phyloP scores from a whole-genome alignment of 2,797 vertebrate species.

The Perodicticus potto region DNA sequence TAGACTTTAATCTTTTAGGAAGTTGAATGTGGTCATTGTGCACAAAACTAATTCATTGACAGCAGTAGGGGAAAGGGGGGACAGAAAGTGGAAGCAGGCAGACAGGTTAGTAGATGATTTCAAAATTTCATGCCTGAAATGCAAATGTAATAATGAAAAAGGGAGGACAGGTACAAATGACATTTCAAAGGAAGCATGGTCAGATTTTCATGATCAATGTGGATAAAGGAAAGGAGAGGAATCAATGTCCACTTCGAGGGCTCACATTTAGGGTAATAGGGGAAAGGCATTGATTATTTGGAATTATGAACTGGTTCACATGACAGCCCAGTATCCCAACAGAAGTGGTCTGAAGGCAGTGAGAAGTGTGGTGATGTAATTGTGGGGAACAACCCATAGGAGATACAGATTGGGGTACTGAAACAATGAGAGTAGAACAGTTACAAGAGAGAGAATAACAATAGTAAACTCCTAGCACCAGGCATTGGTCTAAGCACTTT shows the following conservation, averaged over 20 bases:
- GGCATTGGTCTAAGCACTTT: slow-evolving; percentile 13
- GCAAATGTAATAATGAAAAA: slow-evolving; percentile 15
- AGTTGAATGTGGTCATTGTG: slow-evolving; percentile 8
- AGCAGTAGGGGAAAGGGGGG: background rate
- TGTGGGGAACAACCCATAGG: background rate
- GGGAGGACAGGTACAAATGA: background rate
- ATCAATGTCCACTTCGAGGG: background rate
- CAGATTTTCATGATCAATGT: background rate
- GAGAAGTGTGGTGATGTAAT: slow-evolving; percentile 1
- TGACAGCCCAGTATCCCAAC: background rate
- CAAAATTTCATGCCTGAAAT: slow-evolving; percentile 44
- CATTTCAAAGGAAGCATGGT: slow-evolving; percentile 12
- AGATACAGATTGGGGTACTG: background rate
- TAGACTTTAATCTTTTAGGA: slow-evolving; percentile 43
- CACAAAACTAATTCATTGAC: slow-evolving; percentile 24
- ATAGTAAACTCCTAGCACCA: background rate
- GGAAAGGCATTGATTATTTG: slow-evolving; percentile 26
- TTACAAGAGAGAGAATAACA: slow-evolving; percentile 24
- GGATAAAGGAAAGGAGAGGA: background rate
- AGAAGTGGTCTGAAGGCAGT: slow-evolving; percentile 6
- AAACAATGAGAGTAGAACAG: background rate
- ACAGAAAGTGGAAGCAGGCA: slow-evolving; percentile 18
- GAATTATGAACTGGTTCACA: slow-evolving; percentile 12
- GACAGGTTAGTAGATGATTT: slow-evolving; percentile 34
- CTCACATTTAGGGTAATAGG: background rate